Conservation (phyloP, 2,113 vertebrate genomes). For the Malurus elegans region DNA sequence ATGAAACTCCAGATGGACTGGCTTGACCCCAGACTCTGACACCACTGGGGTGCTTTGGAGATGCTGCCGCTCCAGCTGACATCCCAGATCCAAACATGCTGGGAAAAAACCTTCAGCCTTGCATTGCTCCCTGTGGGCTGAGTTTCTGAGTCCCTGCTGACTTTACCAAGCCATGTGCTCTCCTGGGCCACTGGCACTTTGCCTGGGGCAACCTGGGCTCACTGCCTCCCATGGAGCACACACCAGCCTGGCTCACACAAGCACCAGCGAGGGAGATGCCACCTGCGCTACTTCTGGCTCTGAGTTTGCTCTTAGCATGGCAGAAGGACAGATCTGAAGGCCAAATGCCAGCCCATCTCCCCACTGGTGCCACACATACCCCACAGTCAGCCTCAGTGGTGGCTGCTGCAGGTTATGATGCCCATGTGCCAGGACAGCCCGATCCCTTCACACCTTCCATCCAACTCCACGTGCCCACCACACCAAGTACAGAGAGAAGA, state of each 20-base stretch:
- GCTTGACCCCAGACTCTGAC: neutral
- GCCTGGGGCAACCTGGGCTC: neutral
- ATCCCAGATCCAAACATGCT: rapidly evolving
- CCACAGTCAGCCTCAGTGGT: neutral
- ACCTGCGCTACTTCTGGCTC: neutral
- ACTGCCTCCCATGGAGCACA: rapidly evolving
- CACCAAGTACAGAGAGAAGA: neutral
- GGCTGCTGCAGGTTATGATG: neutral
- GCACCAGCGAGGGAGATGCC: neutral
- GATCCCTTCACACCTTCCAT: neutral
- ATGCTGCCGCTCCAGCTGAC: rapidly evolving
- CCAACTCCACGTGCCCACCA: neutral
- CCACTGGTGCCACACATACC: neutral
- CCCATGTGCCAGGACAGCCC: neutral
- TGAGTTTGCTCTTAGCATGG: rapidly evolving
- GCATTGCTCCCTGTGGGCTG: neutral
- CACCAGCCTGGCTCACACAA: neutral
- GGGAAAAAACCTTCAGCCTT: rapidly evolving
- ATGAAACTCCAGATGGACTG: slow-evolving; percentile 26
- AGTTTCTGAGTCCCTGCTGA: neutral
- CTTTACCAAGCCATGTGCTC: neutral
- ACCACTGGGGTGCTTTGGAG: rapidly evolving
- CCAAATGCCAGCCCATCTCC: neutral
- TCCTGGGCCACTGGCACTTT: neutral
- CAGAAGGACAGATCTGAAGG: neutral